A percentile compares a stretch with the other conserved stretches of the same genome.
These are phyloP conservation scores for Mustela nigripes DNA, from an alignment of 2,113 vertebrate genomes.

Conservation along the genomic window DNA sequence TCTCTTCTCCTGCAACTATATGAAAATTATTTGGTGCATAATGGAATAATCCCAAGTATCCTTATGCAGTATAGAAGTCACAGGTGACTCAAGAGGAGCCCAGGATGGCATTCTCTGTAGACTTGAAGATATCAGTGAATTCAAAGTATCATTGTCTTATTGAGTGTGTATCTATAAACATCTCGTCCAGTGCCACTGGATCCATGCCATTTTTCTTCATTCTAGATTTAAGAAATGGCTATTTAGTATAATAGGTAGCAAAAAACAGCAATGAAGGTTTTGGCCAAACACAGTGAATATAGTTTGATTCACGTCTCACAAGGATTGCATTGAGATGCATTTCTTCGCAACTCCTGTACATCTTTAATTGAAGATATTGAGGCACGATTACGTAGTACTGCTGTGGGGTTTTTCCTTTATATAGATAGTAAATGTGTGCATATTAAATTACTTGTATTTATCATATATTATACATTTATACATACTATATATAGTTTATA, in stretches of 20 bases:
- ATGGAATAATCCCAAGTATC: constrained; percentile 62
- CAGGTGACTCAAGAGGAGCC: constrained; percentile 74
- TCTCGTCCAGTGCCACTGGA: background rate
- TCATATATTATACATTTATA: background rate
- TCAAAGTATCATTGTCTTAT: background rate
- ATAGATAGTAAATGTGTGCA: background rate
- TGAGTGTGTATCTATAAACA: background rate
- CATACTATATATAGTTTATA: background rate
- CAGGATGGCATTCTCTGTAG: background rate
- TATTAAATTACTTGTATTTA: background rate
- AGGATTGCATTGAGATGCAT: constrained; percentile 53
- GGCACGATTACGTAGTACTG: background rate
- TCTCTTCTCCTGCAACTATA: constrained; percentile 81
- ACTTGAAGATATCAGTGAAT: background rate
- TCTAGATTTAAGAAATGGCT: background rate
- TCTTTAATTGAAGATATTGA: constrained; percentile 21
- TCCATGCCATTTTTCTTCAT: background rate
- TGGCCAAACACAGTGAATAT: constrained; percentile 35
- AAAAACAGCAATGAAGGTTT: background rate
- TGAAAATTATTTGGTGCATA: constrained; percentile 78
- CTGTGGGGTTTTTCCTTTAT: background rate
- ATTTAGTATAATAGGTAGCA: background rate
- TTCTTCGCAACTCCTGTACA: background rate
- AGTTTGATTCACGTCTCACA: background rate
- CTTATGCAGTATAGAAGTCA: constrained; percentile 69